A percentile compares a stretch with the other conserved stretches of the same genome.
Conservation (phyloP, 2,113 vertebrate genomes). For the Sceloporus undulatus region DNA sequence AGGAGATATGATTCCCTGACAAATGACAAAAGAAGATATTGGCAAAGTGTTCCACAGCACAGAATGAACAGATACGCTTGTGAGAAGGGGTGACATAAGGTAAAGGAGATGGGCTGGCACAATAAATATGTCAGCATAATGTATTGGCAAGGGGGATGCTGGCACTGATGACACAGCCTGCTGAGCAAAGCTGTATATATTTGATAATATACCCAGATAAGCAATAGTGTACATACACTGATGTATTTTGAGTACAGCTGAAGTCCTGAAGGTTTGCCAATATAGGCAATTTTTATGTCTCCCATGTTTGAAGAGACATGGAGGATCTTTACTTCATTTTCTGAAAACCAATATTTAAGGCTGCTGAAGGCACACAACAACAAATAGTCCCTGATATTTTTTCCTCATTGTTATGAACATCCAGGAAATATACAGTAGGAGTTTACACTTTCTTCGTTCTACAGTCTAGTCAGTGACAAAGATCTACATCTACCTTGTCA, state of each 20-base stretch:
- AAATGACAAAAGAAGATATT: conserved; percentile 1
- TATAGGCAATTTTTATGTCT: background rate
- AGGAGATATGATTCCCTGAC: background rate
- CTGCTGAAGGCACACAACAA: too few species aligned
- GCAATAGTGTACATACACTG: background rate
- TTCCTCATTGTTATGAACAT: background rate
- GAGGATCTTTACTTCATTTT: background rate
- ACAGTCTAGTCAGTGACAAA: background rate
- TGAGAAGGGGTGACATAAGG: conserved; percentile 14
- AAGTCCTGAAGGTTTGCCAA: background rate
- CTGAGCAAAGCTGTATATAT: background rate
- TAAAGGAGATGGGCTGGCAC: conserved; percentile 15
- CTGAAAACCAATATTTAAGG: background rate
- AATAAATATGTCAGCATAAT: conserved; percentile 42
- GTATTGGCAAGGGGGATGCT: background rate
- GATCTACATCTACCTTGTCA: background rate
- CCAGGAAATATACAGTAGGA: background rate
- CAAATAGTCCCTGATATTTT: background rate
- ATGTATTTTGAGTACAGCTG: background rate
- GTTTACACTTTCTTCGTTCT: background rate
- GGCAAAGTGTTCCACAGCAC: background rate
- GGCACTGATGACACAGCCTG: background rate
- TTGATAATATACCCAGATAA: conserved; percentile 25
- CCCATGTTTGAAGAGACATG: background rate
- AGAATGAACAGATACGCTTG: conserved; percentile 17